Base-by-base conservation (phyloP, 2,888 invertebrate species). In the Amblyjoppa proteus region DNA sequence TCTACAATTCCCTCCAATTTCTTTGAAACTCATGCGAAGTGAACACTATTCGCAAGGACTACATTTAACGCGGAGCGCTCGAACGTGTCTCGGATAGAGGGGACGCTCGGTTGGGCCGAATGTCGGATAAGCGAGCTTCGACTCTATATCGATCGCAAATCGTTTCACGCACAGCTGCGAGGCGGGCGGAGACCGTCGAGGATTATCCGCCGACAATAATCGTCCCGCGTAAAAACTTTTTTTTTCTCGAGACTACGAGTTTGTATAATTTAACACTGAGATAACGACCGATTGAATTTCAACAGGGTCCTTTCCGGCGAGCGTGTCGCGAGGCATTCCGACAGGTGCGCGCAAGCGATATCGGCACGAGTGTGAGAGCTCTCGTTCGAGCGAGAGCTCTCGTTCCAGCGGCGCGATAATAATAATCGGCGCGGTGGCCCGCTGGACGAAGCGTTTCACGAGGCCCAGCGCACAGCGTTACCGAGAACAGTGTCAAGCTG, bases 201-300 rank as follows among this genome's bases (percentile, higher is more conserved):
- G 41, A 41, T 41, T 41, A 11, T 41, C 41, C 5, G 11, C 41
- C 41, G 28, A 66, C 9, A 58, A 4, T 4, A 61, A 41, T 41
- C 9, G 9, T 20, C 9, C 56, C 7, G 9, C 6, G 28, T 13
- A 58, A 25, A 58, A 0, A 34, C 7, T 34, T 51, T 51, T 34
- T 51, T 51, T 38, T 41, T 25, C 51, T 71, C 51, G 11, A 20
- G n/a, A 51, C 16, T 34, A n/a, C 20, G 28, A 20, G 28, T 45
- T 41, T 64, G 20, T 20, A 71, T n/a, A 5, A 20, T 45, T 41
- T 25, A 9, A 2, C 31, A 25, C 34, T 0, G 75, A 78, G 75
- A 85, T 81, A 77, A 83, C 74, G 78, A 58, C 71, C 77, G 85
- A 83, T 85, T 81, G 74, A 78, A 83, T 87, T 83, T 85, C 81